Evolutionary conservation across 2,888 invertebrate genomes (phyloP).

Genomic region (Chirona hameri): DNA sequence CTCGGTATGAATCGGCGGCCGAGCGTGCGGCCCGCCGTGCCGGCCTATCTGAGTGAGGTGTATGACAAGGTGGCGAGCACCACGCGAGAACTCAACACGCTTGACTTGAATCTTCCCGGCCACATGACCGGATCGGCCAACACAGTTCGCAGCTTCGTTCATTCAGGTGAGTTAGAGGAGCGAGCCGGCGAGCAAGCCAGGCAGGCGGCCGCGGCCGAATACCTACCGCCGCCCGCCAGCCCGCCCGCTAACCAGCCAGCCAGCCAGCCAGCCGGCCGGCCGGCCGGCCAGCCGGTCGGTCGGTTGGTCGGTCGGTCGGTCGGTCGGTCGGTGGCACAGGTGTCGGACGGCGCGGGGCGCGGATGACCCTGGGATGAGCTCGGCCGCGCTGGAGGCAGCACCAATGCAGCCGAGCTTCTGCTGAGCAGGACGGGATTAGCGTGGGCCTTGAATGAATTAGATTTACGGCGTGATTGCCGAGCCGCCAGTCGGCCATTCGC

Average conservation of each 20-base stretch:
- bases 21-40: constrained; percentile 56
- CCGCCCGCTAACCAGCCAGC: not conserved
- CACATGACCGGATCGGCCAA: constrained; percentile 57
- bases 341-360: too few relatives aligned
- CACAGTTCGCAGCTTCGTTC: constrained; percentile 45
- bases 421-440: too few relatives aligned
- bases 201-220: too few relatives aligned
- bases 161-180: not conserved
- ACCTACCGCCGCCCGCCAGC: not conserved
- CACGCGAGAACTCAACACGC: constrained; percentile 60
- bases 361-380: too few relatives aligned
- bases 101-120: constrained; percentile 63
- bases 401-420: too few relatives aligned
- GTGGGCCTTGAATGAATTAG: too few relatives aligned
- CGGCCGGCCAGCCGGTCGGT: not conserved
- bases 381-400: too few relatives aligned
- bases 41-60: constrained; percentile 73
- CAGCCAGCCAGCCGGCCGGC: too few relatives aligned
- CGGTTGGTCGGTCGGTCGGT: not conserved
- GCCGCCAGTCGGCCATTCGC: too few relatives aligned
- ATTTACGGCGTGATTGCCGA: too few relatives aligned
- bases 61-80: constrained; percentile 60
- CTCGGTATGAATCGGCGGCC: constrained; percentile 59
- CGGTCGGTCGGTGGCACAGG: not conserved
- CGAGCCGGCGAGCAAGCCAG: not conserved